phyloP scores from a whole-genome alignment of 2,113 vertebrate genomes.

The Sturnus vulgaris region DNA sequence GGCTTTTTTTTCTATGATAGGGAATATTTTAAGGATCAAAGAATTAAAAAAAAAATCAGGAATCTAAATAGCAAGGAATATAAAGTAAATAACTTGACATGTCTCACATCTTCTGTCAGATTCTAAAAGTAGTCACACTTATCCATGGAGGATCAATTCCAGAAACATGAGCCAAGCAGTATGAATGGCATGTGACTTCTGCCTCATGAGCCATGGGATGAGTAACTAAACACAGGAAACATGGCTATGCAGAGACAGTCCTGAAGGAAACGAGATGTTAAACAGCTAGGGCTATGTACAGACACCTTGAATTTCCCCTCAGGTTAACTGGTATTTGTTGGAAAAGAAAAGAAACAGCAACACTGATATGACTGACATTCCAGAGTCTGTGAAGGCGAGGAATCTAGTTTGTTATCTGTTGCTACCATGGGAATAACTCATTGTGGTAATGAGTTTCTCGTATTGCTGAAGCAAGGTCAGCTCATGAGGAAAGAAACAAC shows the following conservation, averaged over 20 bases:
- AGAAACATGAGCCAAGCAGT: neutral
- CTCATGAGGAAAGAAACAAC: neutral
- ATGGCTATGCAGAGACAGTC: neutral
- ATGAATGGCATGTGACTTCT: neutral
- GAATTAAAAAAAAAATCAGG: neutral
- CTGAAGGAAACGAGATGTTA: neutral
- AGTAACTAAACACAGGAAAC: neutral
- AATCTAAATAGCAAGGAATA: neutral
- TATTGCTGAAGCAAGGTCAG: neutral
- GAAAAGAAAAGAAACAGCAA: neutral
- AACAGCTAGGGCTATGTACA: neutral
- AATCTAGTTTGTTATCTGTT: neutral
- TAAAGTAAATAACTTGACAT: neutral
- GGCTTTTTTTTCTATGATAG: neutral
- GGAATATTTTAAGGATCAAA: neutral
- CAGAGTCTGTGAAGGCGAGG: neutral
- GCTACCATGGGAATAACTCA: neutral
- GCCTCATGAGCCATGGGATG: fast-evolving
- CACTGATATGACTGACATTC: neutral
- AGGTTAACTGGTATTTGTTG: neutral
- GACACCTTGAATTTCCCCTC: neutral
- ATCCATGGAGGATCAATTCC: neutral
- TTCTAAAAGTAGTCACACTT: neutral
- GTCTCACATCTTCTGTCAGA: neutral
- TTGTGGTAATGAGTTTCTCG: neutral